A percentile compares a stretch with the other conserved stretches of the same genome.
Evolutionary conservation across 2,797 vertebrate species (phyloP).

Genomic region (Alauda arvensis): DNA sequence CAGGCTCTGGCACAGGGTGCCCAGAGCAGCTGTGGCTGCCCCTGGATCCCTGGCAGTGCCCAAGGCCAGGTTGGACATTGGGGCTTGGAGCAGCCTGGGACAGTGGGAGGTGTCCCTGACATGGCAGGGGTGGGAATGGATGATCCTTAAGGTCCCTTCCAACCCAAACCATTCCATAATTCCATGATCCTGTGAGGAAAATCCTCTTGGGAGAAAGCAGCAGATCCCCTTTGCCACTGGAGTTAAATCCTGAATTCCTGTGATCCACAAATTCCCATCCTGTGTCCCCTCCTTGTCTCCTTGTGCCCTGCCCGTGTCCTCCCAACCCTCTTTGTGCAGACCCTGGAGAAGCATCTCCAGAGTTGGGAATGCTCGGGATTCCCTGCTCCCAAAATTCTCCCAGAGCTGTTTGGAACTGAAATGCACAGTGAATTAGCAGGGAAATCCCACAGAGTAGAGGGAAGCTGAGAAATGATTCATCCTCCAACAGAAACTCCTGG

Average conservation of each 20-base stretch:
- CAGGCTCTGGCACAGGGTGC: neutral
- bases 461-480: neutral
- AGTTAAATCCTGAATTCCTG: neutral
- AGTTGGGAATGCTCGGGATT: neutral
- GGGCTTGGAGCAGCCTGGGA: neutral
- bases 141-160: rapidly evolving
- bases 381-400: neutral
- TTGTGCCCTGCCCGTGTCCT: neutral
- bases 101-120: neutral
- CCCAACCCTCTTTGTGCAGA: neutral
- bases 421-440: neutral
- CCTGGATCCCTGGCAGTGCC: neutral
- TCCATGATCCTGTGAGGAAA: neutral
- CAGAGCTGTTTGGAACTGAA: neutral
- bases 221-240: neutral
- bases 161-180: neutral
- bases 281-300: neutral
- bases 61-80: neutral
- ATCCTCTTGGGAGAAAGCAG: neutral
- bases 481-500: neutral
- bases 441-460: neutral
- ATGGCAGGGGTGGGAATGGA: neutral
- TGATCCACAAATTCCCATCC: neutral
- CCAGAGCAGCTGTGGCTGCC: neutral
- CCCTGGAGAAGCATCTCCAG: neutral